Evolutionary conservation across 2,888 invertebrate genomes (phyloP).

Genomic region (Vanessa cardui): DNA sequence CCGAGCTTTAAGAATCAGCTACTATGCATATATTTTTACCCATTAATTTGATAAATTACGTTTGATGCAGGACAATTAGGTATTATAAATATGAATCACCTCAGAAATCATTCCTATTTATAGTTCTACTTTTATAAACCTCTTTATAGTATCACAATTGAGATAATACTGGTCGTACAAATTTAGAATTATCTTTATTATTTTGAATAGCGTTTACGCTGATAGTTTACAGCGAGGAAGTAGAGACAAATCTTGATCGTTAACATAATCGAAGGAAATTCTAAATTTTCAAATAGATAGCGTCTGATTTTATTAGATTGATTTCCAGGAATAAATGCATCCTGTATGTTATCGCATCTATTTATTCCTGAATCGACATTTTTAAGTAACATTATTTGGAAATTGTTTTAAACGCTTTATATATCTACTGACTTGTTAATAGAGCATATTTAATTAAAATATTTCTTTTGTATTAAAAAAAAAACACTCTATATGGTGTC

Average conservation of each 20-base stretch:
- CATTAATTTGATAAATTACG: no score
- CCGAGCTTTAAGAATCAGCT: no score
- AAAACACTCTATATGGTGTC: no score
- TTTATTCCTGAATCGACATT: conserved; percentile 18
- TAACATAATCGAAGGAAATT: conserved; percentile 23
- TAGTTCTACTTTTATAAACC: no score
- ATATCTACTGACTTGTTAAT: not conserved
- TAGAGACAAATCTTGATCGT: conserved; percentile 23
- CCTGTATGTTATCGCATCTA: conserved; percentile 13
- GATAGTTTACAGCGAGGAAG: conserved; percentile 1
- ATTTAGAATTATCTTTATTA: not conserved
- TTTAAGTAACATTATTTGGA: not conserved
- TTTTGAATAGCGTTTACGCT: not conserved
- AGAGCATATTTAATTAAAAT: not conserved
- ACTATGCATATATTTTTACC: no score
- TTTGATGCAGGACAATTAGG: no score
- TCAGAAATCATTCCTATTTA: no score
- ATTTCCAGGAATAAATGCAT: conserved; percentile 25
- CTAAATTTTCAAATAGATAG: conserved; percentile 22
- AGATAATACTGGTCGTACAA: no score
- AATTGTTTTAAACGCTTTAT: not conserved
- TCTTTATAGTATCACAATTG: no score
- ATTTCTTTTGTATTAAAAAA: not conserved
- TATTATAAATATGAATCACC: no score
- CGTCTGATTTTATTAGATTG: conserved; percentile 21